Evolutionary conservation across 1,140 invertebrate species (phyloP).

Genomic region (Drosophila pseudoobscura): DNA sequence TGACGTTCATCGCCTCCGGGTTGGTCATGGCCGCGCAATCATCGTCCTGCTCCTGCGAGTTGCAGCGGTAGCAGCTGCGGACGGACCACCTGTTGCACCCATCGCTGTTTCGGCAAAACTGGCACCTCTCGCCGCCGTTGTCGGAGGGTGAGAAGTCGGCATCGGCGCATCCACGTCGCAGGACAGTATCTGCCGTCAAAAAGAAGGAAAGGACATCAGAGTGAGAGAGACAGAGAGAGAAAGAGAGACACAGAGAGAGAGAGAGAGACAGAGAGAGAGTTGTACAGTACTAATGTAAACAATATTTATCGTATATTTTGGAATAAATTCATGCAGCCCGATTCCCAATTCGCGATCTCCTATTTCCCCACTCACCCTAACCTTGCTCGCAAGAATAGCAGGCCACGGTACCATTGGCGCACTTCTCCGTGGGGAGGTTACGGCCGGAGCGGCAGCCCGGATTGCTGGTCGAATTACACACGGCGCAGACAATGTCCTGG

Average conservation of each 20-base stretch:
- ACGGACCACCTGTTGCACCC: conserved; percentile 65
- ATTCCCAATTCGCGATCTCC: too few relatives aligned
- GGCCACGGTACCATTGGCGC: conserved; percentile 46
- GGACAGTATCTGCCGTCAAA: conserved; percentile 40
- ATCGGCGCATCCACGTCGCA: conserved; percentile 70
- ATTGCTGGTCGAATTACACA: conserved; percentile 64
- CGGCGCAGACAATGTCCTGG: conserved; percentile 61
- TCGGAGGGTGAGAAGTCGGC: conserved; percentile 8
- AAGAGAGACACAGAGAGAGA: neutral
- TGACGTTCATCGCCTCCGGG: conserved; percentile 28
- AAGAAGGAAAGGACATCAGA: neutral
- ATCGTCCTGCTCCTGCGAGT: conserved; percentile 46
- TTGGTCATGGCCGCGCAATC: conserved; percentile 56
- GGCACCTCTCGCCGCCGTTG: conserved; percentile 47
- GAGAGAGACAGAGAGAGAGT: too few relatives aligned
- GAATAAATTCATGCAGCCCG: neutral
- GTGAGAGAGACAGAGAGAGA: neutral
- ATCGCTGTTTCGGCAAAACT: conserved; percentile 61
- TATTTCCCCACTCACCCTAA: conserved; percentile 45
- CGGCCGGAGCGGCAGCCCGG: conserved; percentile 49
- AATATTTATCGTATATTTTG: too few relatives aligned
- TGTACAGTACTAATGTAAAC: neutral
- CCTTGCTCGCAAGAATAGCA: conserved; percentile 77
- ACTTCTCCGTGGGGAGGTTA: conserved; percentile 38
- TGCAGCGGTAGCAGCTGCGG: conserved; percentile 72